These are phyloP conservation scores for Pangasius macronema DNA, from an alignment of 2,797 vertebrate genomes.

Conservation along the genomic window DNA sequence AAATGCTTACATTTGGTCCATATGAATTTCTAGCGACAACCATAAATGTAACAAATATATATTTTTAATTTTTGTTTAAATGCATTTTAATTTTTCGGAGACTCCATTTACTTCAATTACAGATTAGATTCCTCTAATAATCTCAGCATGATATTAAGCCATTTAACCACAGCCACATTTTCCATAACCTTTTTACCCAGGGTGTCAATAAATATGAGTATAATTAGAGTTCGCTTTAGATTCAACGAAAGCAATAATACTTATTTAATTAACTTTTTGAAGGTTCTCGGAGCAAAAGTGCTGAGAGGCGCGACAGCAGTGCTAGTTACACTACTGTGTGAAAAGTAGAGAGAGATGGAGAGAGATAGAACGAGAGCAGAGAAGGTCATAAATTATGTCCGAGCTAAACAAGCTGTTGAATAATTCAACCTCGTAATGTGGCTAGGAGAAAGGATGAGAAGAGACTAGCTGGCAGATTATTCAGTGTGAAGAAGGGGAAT, in stretches of 20 bases:
- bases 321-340: constrained; percentile 58
- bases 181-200: not conserved
- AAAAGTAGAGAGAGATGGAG: constrained; percentile 28
- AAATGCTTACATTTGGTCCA: not conserved
- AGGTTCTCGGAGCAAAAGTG: not conserved
- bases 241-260: not conserved
- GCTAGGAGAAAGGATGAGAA: constrained; percentile 42
- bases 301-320: not conserved
- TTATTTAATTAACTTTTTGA: constrained; percentile 16
- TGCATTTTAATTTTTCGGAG: no score
- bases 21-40: not conserved
- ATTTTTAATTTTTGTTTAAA: not conserved
- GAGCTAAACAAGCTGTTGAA: constrained; percentile 65
- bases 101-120: not conserved
- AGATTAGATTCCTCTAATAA: not conserved
- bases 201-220: not conserved
- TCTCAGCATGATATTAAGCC: not conserved
- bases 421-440: constrained; percentile 65
- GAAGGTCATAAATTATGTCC: constrained; percentile 60
- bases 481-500: constrained; percentile 39
- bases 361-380: constrained; percentile 28
- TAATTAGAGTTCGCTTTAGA: not conserved
- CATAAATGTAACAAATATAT: not conserved
- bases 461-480: constrained; percentile 46
- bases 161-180: not conserved